Evolutionary conservation across 2,797 vertebrate species (phyloP), one percentile per base, ranked within the genome.

Genomic region (Enteromius trimaculatus): DNA sequence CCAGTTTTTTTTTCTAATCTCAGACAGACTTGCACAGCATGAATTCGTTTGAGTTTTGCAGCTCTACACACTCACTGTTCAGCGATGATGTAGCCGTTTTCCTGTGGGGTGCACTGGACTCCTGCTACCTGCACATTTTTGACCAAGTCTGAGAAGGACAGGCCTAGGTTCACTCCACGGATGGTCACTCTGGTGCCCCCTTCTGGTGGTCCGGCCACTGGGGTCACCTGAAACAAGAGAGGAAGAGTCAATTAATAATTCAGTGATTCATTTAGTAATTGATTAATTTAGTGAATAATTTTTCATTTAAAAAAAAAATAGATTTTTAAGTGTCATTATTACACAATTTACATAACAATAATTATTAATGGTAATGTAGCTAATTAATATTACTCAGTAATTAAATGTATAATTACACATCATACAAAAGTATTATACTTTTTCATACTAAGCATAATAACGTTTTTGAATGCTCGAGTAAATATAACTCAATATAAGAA

Each of bases 151-250:
- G 96, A 95, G 92, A 99, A 99, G 85, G 97, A 95, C 93, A 99
- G 92, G n/a, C 98, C 98, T 42, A 99, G 95, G 92, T 99, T 99
- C 2, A 96, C 95, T 0, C 98, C 98, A 0, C 95, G 96, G 92
- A 99, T 99, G 68, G 98, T 99, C 88, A 99, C 98, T 69, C 95
- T 93, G 0, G 98, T 99, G 13, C 98, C 98, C 87, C 98, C 98
- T 89, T 98, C 97, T 0, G 96, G 97, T 1, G 98, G 98, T 42
- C 98, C 98, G 0, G 97, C 97, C 81, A 97, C 95, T 0, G 98
- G 98, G 39, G 97, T 95, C 90, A 99, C 97, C 98, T 96, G 58
- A n/a, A 82, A n/a, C 3, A 37, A 55, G 44, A 79, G 62, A 66
- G 39, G 4, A 53, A 23, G 19, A 76, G 37, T 47, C 23, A 60